A percentile compares a stretch with the other conserved stretches of the same genome.
Evolutionary conservation across 2,113 vertebrate genomes (phyloP).

Genomic region (Pheucticus melanocephalus): DNA sequence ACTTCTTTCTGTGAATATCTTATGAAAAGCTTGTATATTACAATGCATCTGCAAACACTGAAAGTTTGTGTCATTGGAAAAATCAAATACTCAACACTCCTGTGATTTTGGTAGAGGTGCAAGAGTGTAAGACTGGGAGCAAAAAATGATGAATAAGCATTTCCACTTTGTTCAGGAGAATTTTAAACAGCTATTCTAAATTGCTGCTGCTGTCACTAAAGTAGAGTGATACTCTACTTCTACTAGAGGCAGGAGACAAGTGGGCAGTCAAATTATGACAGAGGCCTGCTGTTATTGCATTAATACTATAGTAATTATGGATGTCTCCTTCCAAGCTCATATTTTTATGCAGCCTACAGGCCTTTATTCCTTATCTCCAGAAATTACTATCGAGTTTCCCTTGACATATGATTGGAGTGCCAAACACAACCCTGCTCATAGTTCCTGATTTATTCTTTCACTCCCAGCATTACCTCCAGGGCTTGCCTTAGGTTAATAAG

Average conservation of each 20-base stretch:
- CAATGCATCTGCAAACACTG: not conserved
- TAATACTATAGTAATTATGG: not conserved
- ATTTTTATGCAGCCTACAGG: not conserved
- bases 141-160: not conserved
- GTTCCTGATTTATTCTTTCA: not conserved
- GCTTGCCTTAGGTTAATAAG: not conserved
- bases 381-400: not conserved
- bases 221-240: not conserved
- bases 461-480: not conserved
- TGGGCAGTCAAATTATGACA: not conserved
- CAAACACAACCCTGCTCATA: not conserved
- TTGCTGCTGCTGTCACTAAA: not conserved
- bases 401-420: not conserved
- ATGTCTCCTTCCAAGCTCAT: not conserved
- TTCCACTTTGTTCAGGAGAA: not conserved
- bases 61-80: not conserved
- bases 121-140: not conserved
- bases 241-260: not conserved
- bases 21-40: not conserved
- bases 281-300: not conserved
- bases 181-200: not conserved
- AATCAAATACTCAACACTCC: not conserved
- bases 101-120: not conserved
- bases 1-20: not conserved
- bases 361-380: not conserved